Base-by-base conservation (phyloP, 2,888 invertebrate genomes). In the Brachyptera putata region DNA sequence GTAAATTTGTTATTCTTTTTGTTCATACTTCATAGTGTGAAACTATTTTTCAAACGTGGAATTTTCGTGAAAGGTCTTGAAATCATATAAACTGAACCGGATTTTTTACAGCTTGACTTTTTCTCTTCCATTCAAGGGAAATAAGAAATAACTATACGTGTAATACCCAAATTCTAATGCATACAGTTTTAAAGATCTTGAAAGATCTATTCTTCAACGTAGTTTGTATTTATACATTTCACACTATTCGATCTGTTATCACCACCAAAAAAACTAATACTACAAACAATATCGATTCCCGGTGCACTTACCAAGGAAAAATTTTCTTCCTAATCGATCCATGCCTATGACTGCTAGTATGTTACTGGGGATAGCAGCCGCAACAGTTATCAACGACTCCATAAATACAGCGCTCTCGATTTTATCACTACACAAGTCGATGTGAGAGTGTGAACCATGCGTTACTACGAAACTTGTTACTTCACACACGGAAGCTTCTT, bases 331-430 rank as follows among this genome's bases (percentile, higher is more conserved):
- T 55, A 92, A 81, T 68, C 87, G 80, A 73, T 92, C 92, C 91
- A 92, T 92, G 67, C 87, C 87, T 14, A 88, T 77, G 69, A 85
- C 87, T 58, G 92, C 91, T 69, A 92, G 80, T 66, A 91, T 82
- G 70, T 92, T 92, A 62, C 91, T 90, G 0, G 91, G 91, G 70
- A 91, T 82, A 1, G 92, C 91, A 0, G 92, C 86, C 14, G 91
- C 90, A 43, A 91, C 86, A 1, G 91, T 91, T 69, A 92, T 91
- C 57, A 92, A 80, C 0, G 91, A 91, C 72, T 92, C 91, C 82
- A 87, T 83, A 73, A 92, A 92, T 21, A 92, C 91, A 11, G 85
- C 82, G 55, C 86, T 83, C 67, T 86, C 86, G 66, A 91, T 91
- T 70, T 84, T 82, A 55, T 87, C 81, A 56, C 82, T 81, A 73